phyloP scores from a whole-genome alignment of 2,888 invertebrate genomes.

The Acheta domesticus region DNA sequence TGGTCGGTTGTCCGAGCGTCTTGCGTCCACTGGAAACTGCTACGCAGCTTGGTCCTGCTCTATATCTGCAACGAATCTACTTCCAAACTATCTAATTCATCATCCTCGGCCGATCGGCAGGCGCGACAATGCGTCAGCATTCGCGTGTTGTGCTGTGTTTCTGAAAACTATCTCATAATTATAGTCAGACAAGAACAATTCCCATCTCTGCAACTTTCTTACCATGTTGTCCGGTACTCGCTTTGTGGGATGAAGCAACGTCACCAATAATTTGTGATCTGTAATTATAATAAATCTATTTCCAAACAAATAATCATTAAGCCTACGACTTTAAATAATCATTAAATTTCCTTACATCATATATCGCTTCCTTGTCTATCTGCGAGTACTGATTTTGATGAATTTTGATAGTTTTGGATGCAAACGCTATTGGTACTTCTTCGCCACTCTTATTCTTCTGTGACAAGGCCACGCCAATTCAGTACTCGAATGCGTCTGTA shows the following conservation, averaged over 20 bases:
- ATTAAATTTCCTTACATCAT: background rate
- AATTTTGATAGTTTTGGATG: background rate
- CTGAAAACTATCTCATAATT: too few species aligned
- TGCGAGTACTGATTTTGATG: background rate
- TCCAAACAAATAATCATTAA: background rate
- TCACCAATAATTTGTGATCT: background rate
- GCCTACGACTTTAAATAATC: too few species aligned
- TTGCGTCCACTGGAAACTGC: background rate
- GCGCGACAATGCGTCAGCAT: too few species aligned
- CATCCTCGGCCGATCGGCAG: too few species aligned
- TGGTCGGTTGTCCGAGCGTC: background rate
- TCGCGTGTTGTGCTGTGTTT: too few species aligned
- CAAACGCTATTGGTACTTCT: background rate
- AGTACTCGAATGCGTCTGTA: background rate
- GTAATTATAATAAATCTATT: background rate
- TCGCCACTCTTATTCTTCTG: background rate
- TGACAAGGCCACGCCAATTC: background rate
- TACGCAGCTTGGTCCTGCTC: background rate
- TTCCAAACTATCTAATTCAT: too few species aligned
- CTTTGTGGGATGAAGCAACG: background rate
- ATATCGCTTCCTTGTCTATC: background rate
- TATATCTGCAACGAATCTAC: background rate
- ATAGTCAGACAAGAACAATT: too few species aligned
- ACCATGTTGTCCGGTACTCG: background rate
- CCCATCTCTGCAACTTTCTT: too few species aligned